These are phyloP conservation scores for Chrysina gloriosa DNA, from an alignment of 2,888 invertebrate genomes.

Conservation along the genomic window DNA sequence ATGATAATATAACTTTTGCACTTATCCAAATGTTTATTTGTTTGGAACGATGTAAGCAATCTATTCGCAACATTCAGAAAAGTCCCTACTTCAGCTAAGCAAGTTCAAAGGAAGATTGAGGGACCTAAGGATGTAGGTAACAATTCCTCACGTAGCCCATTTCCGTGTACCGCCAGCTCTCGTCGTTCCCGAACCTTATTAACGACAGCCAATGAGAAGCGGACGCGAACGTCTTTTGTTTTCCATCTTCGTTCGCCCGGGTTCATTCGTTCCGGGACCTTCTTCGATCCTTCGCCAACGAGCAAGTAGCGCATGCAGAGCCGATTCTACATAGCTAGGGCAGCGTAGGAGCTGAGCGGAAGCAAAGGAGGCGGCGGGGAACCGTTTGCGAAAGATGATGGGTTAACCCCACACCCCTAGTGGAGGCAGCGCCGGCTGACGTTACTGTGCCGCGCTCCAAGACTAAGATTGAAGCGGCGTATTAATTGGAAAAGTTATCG, in stretches of 20 bases:
- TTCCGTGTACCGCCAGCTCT: no score
- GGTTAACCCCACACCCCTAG: background rate
- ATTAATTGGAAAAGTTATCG: conserved; percentile 27
- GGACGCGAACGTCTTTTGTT: conserved; percentile 23
- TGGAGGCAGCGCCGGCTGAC: background rate
- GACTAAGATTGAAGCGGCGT: background rate
- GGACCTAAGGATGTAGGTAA: no score
- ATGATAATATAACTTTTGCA: no score
- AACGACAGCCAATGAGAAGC: conserved; percentile 10
- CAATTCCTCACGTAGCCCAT: no score
- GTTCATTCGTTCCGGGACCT: conserved; percentile 18
- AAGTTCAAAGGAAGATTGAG: no score
- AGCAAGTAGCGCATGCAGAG: background rate
- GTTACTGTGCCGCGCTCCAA: background rate
- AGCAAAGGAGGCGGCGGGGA: background rate
- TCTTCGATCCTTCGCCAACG: conserved; percentile 15
- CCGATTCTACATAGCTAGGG: background rate
- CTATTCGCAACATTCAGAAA: no score
- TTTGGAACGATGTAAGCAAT: no score
- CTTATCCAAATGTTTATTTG: no score
- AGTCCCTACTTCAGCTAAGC: no score
- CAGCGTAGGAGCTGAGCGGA: background rate
- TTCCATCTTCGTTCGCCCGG: background rate
- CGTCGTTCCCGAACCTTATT: background rate
- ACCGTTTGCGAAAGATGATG: background rate